A percentile compares a stretch with the other conserved stretches of the same genome.
Evolutionary conservation across 1,140 invertebrate genomes (phyloP).

Genomic region (Drosophila orosa): DNA sequence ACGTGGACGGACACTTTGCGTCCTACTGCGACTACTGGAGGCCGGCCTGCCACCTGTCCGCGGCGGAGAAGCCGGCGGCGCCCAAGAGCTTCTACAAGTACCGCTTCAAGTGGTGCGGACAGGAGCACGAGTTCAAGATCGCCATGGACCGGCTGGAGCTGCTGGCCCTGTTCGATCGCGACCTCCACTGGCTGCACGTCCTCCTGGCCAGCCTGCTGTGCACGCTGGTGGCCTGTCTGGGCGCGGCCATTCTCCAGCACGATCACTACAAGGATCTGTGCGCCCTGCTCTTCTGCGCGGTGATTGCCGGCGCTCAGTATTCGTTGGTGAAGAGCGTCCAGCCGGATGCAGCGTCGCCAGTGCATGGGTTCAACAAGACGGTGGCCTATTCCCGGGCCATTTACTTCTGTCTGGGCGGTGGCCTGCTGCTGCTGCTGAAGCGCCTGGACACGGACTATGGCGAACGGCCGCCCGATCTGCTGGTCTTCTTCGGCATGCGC

Average conservation of each 20-base stretch:
- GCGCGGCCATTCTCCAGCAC: conserved; percentile 92
- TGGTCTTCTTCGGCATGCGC: conserved; percentile 89
- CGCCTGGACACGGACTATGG: conserved; percentile 73
- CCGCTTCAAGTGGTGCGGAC: conserved; percentile 88
- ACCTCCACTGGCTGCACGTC: conserved; percentile 94
- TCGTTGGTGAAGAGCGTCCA: conserved; percentile 99
- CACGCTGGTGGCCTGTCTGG: conserved; percentile 93
- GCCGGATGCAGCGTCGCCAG: conserved; percentile 98
- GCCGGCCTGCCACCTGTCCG: conserved; percentile 68
- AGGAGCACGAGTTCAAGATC: conserved; percentile 88
- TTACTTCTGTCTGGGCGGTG: conserved; percentile 96
- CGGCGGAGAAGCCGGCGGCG: conserved; percentile 79
- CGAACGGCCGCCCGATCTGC: conserved; percentile 24
- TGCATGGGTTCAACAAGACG: conserved; percentile 98
- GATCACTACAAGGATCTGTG: conserved; percentile 96
- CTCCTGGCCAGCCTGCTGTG: conserved; percentile 93
- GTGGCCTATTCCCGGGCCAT: conserved; percentile 97
- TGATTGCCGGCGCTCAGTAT: conserved; percentile 98
- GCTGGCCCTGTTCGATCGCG: conserved; percentile 96
- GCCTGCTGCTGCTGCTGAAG: conserved; percentile 77
- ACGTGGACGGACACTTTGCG: conserved; percentile 75
- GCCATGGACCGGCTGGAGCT: conserved; percentile 96
- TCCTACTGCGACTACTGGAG: conserved; percentile 81
- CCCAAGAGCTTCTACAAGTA: conserved; percentile 95
- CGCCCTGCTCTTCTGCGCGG: conserved; percentile 97